Evolutionary conservation across 2,888 invertebrate genomes (phyloP).

Genomic region (Nephrotoma appendiculata): DNA sequence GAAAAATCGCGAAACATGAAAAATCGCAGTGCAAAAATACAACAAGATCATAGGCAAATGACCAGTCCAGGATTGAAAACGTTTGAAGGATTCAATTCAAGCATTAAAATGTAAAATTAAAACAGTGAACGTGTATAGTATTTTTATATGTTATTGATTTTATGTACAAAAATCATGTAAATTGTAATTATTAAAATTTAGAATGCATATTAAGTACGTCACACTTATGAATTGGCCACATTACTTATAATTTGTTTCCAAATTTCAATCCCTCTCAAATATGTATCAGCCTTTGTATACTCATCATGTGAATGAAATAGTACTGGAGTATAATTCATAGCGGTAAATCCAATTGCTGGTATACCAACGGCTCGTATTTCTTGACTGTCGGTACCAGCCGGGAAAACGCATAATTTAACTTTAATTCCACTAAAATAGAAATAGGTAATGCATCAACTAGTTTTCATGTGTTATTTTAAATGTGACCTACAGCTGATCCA

Average conservation of each 20-base stretch:
- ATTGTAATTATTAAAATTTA: too few species aligned
- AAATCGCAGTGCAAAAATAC: too few species aligned
- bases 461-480: too few species aligned
- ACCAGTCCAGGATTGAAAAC: too few species aligned
- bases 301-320: constrained; percentile 88
- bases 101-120: too few species aligned
- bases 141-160: too few species aligned
- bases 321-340: constrained; percentile 72
- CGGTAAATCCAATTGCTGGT: constrained; percentile 82
- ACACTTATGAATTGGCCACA: not conserved
- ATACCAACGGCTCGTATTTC: constrained; percentile 55
- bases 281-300: constrained; percentile 59
- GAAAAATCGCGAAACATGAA: too few species aligned
- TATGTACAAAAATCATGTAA: too few species aligned
- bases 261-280: constrained; percentile 67
- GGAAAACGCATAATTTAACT: constrained; percentile 43
- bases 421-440: constrained; percentile 18
- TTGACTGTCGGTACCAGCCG: constrained; percentile 66
- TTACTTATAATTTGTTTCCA: constrained; percentile 31
- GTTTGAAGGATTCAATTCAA: too few species aligned
- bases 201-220: too few species aligned
- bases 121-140: too few species aligned
- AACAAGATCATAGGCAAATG: too few species aligned
- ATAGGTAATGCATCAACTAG: not conserved
- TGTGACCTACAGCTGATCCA: constrained; percentile 41